Percentiles rank a stretch among this genome's conserved stretches.
Evolutionary conservation across 2,113 vertebrate genomes (phyloP).

Genomic region (Amphilophus citrinellus): DNA sequence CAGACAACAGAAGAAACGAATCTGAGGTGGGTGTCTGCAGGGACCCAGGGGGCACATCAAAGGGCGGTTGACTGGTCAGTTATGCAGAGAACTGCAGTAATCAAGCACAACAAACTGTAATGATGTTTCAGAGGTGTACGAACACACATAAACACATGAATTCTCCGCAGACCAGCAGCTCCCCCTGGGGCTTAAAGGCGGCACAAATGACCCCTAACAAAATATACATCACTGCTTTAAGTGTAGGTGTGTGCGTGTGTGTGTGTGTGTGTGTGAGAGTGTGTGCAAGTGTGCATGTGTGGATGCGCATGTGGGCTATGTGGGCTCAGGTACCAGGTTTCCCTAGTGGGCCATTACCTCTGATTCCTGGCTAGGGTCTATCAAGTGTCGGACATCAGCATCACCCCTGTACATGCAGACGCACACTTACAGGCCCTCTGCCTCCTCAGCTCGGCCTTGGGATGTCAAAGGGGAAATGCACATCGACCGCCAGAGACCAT

Average conservation of each 20-base stretch:
- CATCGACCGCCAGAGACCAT: constrained; percentile 56
- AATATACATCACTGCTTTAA: constrained; percentile 5
- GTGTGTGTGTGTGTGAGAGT: background rate
- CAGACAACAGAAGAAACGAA: background rate
- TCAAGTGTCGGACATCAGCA: constrained; percentile 60
- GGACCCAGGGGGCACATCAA: constrained; percentile 48
- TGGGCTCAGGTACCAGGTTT: constrained; percentile 65
- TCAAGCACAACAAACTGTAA: constrained; percentile 29
- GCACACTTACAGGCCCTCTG: constrained; percentile 18
- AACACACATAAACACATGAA: constrained; percentile 16
- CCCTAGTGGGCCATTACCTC: constrained; percentile 68
- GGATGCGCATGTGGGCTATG: background rate
- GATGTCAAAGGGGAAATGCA: constrained; percentile 57
- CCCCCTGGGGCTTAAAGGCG: constrained; percentile 24
- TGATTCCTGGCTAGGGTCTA: constrained; percentile 58
- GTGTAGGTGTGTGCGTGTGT: background rate
- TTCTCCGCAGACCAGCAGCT: constrained; percentile 39
- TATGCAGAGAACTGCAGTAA: constrained; percentile 48
- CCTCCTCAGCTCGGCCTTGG: constrained; percentile 57
- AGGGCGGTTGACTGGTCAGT: constrained; percentile 53
- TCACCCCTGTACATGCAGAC: constrained; percentile 30
- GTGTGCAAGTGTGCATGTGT: background rate
- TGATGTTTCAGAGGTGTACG: background rate
- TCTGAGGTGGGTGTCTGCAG: constrained; percentile 5
- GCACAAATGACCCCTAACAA: constrained; percentile 37